phyloP scores from a whole-genome alignment of 2,797 vertebrate species.

The Mus caroli region DNA sequence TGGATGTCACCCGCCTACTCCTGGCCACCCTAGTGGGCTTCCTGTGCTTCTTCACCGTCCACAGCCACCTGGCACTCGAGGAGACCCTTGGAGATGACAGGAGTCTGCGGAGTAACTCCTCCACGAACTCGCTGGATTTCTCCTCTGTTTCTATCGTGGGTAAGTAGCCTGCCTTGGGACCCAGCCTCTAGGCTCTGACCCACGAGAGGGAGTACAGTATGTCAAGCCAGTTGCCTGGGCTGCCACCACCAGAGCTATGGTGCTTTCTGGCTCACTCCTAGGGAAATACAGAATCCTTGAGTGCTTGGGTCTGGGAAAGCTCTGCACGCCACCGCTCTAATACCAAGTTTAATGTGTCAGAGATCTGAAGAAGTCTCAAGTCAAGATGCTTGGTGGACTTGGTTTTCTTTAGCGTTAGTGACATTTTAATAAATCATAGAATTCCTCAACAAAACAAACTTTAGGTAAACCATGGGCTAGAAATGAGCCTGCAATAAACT shows the following conservation, averaged over 20 bases:
- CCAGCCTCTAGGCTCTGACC: constrained; percentile 22
- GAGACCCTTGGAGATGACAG: constrained; percentile 83
- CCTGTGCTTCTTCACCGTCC: constrained; percentile 78
- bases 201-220: not conserved
- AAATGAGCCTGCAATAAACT: not conserved
- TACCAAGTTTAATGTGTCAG: not conserved
- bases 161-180: constrained; percentile 78
- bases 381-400: constrained; percentile 30
- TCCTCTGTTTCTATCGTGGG: constrained; percentile 89
- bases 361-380: not conserved
- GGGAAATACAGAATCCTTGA: not conserved
- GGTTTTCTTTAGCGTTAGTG: constrained; percentile 44
- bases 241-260: not conserved
- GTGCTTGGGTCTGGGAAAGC: constrained; percentile 37
- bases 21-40: constrained; percentile 85
- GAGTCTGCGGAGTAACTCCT: constrained; percentile 75
- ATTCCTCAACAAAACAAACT: constrained; percentile 43
- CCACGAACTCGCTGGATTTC: constrained; percentile 82
- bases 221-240: constrained; percentile 4
- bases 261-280: not conserved
- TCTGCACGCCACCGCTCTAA: not conserved
- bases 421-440: constrained; percentile 37
- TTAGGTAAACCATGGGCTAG: constrained; percentile 37
- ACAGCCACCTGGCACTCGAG: constrained; percentile 83
- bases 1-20: constrained; percentile 84